These are phyloP conservation scores for Sphecodes monilicornis DNA, from an alignment of 2,888 invertebrate species.

Conservation along the genomic window DNA sequence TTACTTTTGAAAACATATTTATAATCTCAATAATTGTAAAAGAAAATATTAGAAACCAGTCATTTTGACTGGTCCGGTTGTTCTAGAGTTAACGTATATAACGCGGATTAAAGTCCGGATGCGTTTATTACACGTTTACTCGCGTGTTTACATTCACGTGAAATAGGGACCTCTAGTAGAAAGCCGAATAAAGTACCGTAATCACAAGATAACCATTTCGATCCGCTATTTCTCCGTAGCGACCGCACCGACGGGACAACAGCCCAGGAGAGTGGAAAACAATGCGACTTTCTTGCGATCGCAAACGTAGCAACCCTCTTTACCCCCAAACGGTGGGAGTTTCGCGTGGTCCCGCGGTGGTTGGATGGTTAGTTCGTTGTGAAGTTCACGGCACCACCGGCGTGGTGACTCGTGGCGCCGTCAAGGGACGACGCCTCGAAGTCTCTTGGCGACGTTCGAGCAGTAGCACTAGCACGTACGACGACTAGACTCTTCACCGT, in stretches of 20 bases:
- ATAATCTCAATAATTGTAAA: no score
- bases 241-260: neutral
- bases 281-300: slow-evolving; percentile 18
- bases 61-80: no score
- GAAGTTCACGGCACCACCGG: slow-evolving; percentile 54
- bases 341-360: neutral
- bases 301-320: slow-evolving; percentile 69
- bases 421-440: slow-evolving; percentile 71
- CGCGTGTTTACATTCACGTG: no score
- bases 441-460: slow-evolving; percentile 54
- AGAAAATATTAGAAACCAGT: no score
- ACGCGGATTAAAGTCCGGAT: no score
- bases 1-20: no score
- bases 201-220: neutral
- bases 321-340: slow-evolving; percentile 54
- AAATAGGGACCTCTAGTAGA: neutral
- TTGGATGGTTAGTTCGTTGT: slow-evolving; percentile 32
- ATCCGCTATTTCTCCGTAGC: neutral
- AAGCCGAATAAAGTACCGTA: neutral
- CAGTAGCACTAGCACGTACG: slow-evolving; percentile 41
- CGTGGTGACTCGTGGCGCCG: slow-evolving; percentile 73
- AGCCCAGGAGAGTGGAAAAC: neutral
- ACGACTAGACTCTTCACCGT: slow-evolving; percentile 51
- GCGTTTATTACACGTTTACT: no score
- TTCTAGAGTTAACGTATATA: no score